phyloP scores from a whole-genome alignment of 2,113 vertebrate genomes.

The Syrmaticus mikado region DNA sequence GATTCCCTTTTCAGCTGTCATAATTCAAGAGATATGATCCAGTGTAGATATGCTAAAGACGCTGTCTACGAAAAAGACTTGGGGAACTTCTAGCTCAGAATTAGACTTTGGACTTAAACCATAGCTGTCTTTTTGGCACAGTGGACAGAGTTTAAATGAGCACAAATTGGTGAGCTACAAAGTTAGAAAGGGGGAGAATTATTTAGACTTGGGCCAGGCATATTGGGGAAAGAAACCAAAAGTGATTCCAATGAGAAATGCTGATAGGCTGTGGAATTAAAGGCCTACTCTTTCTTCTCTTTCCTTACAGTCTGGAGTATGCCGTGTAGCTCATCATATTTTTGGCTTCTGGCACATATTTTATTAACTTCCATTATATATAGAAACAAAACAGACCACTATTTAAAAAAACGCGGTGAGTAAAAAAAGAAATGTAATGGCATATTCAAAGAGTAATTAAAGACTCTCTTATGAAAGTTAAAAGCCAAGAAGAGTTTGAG shows the following conservation, averaged over 20 bases:
- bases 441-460: slow-evolving; percentile 65
- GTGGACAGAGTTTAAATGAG: neutral
- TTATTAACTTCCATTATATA: slow-evolving; percentile 72
- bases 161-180: slow-evolving; percentile 24
- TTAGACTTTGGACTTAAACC: neutral
- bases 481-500: slow-evolving; percentile 47
- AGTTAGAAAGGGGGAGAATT: slow-evolving; percentile 9
- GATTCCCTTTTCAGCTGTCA: neutral
- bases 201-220: neutral
- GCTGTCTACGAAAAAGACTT: neutral
- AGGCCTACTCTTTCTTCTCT: slow-evolving; percentile 55
- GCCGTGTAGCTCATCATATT: slow-evolving; percentile 70
- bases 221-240: neutral
- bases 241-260: slow-evolving; percentile 41
- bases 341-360: slow-evolving; percentile 70
- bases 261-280: slow-evolving; percentile 27
- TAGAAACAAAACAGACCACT: slow-evolving; percentile 73
- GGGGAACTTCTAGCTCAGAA: neutral
- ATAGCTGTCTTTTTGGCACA: neutral
- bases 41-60: rapidly evolving
- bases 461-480: slow-evolving; percentile 47
- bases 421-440: slow-evolving; percentile 20
- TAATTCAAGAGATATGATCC: neutral
- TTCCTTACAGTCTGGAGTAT: slow-evolving; percentile 56
- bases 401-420: slow-evolving; percentile 3